phyloP scores from a whole-genome alignment of 2,888 invertebrate genomes.

The Volucella inanis region DNA sequence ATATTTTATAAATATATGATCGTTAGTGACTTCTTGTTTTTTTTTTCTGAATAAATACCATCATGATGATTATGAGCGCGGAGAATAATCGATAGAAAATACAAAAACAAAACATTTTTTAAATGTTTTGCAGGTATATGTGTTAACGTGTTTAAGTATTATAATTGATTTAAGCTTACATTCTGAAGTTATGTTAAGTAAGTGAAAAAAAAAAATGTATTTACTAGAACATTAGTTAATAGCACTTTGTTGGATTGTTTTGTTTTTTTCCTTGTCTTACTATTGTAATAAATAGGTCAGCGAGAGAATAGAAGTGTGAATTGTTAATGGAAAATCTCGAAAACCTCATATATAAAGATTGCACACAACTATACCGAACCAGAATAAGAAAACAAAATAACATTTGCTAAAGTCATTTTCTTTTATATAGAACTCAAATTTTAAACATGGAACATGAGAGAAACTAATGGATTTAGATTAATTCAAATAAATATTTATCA shows the following conservation, averaged over 20 bases:
- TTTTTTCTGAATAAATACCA: constrained; percentile 58
- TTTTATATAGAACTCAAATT: background rate
- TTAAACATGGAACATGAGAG: constrained; percentile 23
- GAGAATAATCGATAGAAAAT: constrained; percentile 54
- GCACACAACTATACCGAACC: constrained; percentile 47
- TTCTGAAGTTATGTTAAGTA: constrained; percentile 37
- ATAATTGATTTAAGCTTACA: constrained; percentile 61
- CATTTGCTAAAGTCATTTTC: constrained; percentile 21
- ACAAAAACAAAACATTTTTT: constrained; percentile 61
- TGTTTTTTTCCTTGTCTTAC: constrained; percentile 31
- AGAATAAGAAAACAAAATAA: constrained; percentile 12
- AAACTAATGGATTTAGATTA: constrained; percentile 6
- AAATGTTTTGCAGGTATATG: constrained; percentile 51
- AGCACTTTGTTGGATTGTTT: constrained; percentile 70
- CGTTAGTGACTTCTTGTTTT: constrained; percentile 35
- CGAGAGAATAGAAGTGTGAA: constrained; percentile 4
- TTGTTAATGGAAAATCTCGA: constrained; percentile 5
- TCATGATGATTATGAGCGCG: constrained; percentile 59
- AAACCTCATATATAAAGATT: constrained; percentile 36
- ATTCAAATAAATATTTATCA: background rate
- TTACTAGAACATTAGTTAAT: constrained; percentile 65
- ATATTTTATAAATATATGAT: constrained; percentile 52
- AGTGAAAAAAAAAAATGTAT: constrained; percentile 37
- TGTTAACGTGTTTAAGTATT: constrained; percentile 56
- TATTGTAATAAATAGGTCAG: constrained; percentile 47